phyloP scores from a whole-genome alignment of 2,888 invertebrate genomes.

The Mythimna albipuncta region DNA sequence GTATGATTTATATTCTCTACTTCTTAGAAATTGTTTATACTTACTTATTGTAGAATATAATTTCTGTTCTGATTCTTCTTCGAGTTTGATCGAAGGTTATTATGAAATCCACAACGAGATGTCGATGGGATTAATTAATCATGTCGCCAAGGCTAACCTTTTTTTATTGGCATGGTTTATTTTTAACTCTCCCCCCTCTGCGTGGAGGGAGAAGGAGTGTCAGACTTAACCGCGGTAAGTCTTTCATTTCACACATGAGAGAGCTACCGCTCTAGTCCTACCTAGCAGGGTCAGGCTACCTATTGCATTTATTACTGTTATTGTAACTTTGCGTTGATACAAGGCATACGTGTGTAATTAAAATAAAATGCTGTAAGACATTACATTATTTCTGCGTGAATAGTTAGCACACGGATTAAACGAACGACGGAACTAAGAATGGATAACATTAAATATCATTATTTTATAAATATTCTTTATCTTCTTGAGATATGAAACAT shows the following conservation, averaged over 20 bases:
- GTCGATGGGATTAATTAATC: neutral
- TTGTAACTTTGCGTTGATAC: neutral
- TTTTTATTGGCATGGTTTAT: no score
- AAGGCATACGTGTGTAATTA: neutral
- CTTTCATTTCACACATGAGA: no score
- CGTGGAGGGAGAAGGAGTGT: no score
- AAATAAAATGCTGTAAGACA: neutral
- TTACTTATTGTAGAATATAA: neutral
- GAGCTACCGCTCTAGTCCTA: no score
- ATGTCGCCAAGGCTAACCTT: neutral
- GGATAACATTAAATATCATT: constrained; percentile 16
- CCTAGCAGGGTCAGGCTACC: no score
- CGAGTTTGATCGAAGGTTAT: neutral
- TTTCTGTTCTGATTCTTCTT: neutral
- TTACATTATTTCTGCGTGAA: constrained; percentile 4
- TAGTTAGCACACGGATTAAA: neutral
- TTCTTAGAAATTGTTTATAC: neutral
- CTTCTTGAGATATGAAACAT: neutral
- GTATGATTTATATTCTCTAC: constrained; percentile 5
- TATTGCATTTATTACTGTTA: neutral
- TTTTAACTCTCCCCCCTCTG: no score
- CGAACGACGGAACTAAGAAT: no score
- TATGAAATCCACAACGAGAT: neutral
- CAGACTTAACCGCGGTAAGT: no score
- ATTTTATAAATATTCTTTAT: constrained; percentile 36